Base-by-base conservation (phyloP, 2,888 invertebrate species). In the Megastigmus dorsalis region DNA sequence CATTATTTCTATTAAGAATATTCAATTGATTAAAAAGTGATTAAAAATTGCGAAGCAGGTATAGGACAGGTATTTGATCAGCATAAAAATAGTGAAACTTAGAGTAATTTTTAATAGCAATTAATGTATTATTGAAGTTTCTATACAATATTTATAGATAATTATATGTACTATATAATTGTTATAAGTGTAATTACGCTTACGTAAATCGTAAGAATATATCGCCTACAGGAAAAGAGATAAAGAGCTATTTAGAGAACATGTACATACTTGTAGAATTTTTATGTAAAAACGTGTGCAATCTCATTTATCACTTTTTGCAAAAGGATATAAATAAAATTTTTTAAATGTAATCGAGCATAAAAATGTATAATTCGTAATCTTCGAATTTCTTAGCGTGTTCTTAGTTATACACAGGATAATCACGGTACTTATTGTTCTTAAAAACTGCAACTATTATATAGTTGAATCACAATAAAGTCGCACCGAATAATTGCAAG, bases 91-190 rank as follows among this genome's bases (percentile, higher is more conserved):
- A 13, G 13, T 41, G 45, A 36, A 63, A 50, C 57, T 30, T 18
- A 26, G 26, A 55, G 28, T 71, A 84, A 83, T 83, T 86, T 86
- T 86, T 84, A 86, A 86, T 86, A 81, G 80, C 84, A 84, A 84
- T 87, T 84, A 84, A 85, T 87, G 84, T 87, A 87, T 84, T 87
- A 86, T 87, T 84, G 85, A 84, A 85, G 84, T 80, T 83, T 86
- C 86, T 87, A 86, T 87, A 88, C 87, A 87, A 77, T 86, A 87
- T 87, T 82, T 87, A 87, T 87, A 87, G 83, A 83, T 85, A 86
- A 84, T 85, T 83, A 84, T 82, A 82, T 84, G 82, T 82, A 79
- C 84, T 84, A 81, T 86, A 84, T 84, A 83, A 81, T 84, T 82
- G 81, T 81, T 81, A 81, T 80, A 83, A 81, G 28, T 82, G 80